Percentiles rank a stretch among this genome's conserved stretches.
These are phyloP conservation scores for Galaxea fascicularis DNA, from an alignment of 92 coral and sea anemone species.

Conservation along the genomic window DNA sequence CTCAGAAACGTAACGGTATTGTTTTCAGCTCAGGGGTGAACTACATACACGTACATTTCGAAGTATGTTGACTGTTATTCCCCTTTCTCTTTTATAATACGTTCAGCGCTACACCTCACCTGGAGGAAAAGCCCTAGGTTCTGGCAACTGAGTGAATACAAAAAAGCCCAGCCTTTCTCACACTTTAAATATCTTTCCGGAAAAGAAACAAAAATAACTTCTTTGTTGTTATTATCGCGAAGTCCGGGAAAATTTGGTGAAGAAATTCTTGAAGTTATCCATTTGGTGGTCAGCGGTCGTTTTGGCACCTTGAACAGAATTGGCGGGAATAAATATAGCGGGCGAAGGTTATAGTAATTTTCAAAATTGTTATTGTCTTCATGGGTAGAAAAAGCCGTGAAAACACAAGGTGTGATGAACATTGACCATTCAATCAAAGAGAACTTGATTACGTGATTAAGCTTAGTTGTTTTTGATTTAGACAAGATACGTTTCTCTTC, in stretches of 20 bases:
- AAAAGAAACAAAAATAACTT: background rate
- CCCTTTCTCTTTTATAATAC: background rate
- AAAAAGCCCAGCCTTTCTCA: background rate
- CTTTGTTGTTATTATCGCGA: background rate
- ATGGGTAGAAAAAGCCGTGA: slow-evolving; percentile 35
- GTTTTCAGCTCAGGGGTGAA: too few relatives aligned
- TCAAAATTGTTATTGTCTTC: slow-evolving; percentile 10
- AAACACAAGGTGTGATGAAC: slow-evolving; percentile 18
- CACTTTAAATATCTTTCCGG: background rate
- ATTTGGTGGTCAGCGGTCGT: slow-evolving; percentile 20
- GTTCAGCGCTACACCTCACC: background rate
- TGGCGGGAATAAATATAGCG: background rate
- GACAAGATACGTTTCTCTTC: too few relatives aligned
- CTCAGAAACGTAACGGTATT: too few relatives aligned
- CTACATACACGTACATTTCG: background rate
- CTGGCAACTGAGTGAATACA: background rate
- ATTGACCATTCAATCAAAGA: too few relatives aligned
- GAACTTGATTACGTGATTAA: too few relatives aligned
- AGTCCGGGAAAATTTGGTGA: slow-evolving; percentile 18
- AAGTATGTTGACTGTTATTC: background rate
- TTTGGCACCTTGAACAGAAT: slow-evolving; percentile 23
- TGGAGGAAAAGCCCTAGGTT: background rate
- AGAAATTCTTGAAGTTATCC: slow-evolving; percentile 4
- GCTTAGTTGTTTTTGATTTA: too few relatives aligned
- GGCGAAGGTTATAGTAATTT: slow-evolving; percentile 7